These are phyloP conservation scores for Lymantria monacha DNA, from an alignment of 2,888 invertebrate species.

Conservation along the genomic window DNA sequence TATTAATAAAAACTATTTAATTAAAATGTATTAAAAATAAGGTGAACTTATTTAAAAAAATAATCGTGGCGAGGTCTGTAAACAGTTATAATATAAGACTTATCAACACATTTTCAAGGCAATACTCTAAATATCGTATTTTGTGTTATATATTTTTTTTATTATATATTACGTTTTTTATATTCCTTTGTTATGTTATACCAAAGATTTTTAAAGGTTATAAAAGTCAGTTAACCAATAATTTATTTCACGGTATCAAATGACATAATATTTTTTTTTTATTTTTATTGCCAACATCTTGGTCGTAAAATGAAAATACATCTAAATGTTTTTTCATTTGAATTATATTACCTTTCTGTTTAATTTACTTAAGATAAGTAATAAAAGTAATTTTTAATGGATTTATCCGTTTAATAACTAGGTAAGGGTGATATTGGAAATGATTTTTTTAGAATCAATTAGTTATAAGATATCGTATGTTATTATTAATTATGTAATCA, in stretches of 20 bases:
- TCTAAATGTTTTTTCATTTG: slow-evolving; percentile 27
- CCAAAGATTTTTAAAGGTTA: slow-evolving; percentile 41
- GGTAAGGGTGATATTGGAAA: slow-evolving; percentile 81
- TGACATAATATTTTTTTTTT: slow-evolving; percentile 26
- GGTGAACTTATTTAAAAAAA: slow-evolving; percentile 25
- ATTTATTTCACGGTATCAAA: slow-evolving; percentile 20
- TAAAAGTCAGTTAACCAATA: slow-evolving; percentile 13
- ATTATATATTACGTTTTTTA: slow-evolving; percentile 26
- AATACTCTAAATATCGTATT: slow-evolving; percentile 10
- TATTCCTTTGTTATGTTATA: slow-evolving; percentile 37
- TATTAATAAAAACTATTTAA: slow-evolving; percentile 59
- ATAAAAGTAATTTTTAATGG: slow-evolving; percentile 73
- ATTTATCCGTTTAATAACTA: slow-evolving; percentile 77
- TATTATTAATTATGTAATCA: slow-evolving; percentile 80
- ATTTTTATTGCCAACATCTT: slow-evolving; percentile 23
- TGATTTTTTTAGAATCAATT: slow-evolving; percentile 82
- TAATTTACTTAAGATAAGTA: slow-evolving; percentile 36
- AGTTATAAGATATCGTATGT: slow-evolving; percentile 78
- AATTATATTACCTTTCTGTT: slow-evolving; percentile 21
- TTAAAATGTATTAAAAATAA: slow-evolving; percentile 46
- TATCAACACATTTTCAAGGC: slow-evolving; percentile 32
- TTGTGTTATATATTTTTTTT: slow-evolving; percentile 11
- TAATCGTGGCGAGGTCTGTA: slow-evolving; percentile 57
- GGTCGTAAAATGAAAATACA: slow-evolving; percentile 33
- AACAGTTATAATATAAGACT: slow-evolving; percentile 20